These are phyloP conservation scores for Polyommatus iphigenia DNA, from an alignment of 2,888 invertebrate species.

Conservation along the genomic window DNA sequence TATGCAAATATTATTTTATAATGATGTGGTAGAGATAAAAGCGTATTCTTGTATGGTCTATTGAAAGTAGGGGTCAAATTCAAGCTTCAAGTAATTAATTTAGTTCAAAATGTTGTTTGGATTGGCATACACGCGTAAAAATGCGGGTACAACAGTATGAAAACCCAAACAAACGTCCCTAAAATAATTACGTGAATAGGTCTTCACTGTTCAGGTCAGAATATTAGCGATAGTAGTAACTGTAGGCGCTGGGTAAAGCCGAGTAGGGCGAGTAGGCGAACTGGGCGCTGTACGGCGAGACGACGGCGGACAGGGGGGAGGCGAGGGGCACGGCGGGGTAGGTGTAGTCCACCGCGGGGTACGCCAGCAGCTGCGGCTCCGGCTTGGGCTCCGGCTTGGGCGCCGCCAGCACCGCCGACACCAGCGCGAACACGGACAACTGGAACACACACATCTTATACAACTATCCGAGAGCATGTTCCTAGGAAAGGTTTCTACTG, in stretches of 20 bases:
- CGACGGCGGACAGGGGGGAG: conserved; percentile 46
- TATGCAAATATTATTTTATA: background rate
- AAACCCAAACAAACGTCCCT: background rate
- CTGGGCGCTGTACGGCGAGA: conserved; percentile 55
- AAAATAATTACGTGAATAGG: background rate
- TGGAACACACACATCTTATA: conserved; percentile 46
- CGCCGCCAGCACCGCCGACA: conserved; percentile 75
- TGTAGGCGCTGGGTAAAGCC: conserved; percentile 40
- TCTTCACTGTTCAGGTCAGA: background rate
- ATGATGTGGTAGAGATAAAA: background rate
- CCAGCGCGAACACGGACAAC: conserved; percentile 73
- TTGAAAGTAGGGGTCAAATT: background rate
- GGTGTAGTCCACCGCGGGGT: conserved; percentile 58
- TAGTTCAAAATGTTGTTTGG: background rate
- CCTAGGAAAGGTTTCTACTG: background rate
- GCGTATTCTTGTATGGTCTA: background rate
- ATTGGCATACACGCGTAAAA: background rate
- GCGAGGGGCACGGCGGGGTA: conserved; percentile 51
- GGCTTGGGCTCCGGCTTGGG: conserved; percentile 60
- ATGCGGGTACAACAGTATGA: background rate
- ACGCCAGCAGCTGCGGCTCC: conserved; percentile 51
- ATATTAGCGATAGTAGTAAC: conserved; percentile 47
- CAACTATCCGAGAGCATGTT: background rate
- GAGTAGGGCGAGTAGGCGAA: conserved; percentile 54
- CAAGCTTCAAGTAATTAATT: background rate